Evolutionary conservation across 2,113 vertebrate genomes (phyloP).

Genomic region (Pedionomus torquatus): DNA sequence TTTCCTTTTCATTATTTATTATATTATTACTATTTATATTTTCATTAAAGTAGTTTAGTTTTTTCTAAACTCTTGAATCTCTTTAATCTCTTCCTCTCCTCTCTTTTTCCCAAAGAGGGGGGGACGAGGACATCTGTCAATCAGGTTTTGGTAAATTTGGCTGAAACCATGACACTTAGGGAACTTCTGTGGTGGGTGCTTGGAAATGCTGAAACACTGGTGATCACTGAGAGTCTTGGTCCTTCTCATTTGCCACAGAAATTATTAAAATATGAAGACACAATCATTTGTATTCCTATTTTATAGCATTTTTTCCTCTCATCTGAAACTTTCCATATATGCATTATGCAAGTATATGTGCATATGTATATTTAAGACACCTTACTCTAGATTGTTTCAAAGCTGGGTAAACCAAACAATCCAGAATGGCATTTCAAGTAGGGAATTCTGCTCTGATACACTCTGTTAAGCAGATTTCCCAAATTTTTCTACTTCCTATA

Average conservation of each 20-base stretch:
- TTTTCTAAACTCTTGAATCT: no score
- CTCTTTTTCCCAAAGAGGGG: no score
- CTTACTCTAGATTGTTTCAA: neutral
- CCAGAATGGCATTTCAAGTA: neutral
- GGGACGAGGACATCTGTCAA: no score
- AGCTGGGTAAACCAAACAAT: neutral
- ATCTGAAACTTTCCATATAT: neutral
- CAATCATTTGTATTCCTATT: neutral
- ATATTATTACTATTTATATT: no score
- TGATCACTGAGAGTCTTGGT: neutral
- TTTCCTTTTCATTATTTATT: no score
- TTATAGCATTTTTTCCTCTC: neutral
- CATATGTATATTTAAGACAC: neutral
- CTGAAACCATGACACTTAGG: no score
- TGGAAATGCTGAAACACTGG: neutral
- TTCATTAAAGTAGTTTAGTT: no score
- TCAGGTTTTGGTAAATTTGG: no score
- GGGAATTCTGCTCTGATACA: neutral
- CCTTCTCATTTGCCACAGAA: neutral
- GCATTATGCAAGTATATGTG: accelerated
- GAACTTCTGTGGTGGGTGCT: neutral
- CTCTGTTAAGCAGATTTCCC: neutral
- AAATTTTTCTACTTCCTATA: neutral
- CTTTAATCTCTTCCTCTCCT: no score
- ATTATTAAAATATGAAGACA: neutral